Base-by-base conservation (phyloP, 2,888 invertebrate genomes). In the Megaustenia siamemsis region DNA sequence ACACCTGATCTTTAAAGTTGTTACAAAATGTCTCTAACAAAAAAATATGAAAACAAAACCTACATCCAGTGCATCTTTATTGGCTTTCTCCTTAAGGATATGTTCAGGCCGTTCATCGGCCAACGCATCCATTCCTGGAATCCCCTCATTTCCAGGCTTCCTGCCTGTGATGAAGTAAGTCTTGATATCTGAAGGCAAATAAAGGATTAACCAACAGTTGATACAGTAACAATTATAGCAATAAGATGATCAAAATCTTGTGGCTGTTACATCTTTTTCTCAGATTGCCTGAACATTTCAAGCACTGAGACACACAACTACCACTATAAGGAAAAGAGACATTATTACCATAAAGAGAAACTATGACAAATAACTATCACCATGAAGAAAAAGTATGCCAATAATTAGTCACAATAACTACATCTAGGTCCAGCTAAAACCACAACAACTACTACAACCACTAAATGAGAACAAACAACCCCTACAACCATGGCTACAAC, bases 81-180 rank as follows among this genome's bases (percentile, higher is more conserved):
- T 32, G 35, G 40, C 49, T 35, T 63, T 73, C 63, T 82, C 73
- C 40, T 53, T 66, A 45, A 40, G 83, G 6, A 83, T 12, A 21
- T 83, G 66, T 15, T 75, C 69, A 24, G 84, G 84, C n/a, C 84
- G 45, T 56, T 79, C 79, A 32, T 73, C 71, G 1, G 84, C 84
- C 45, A 79, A 45, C 24, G 69, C 38, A 45, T 79, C 79, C 79
- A 84, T 49, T 8, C 84, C 84, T 10, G 79, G 79, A 12, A 84
- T 84, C 4, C 84, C 84, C n/a, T 32, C 43, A 21, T 79, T 79
- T n/a, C 88, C 87, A 40, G 89, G 87, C 83, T 90, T 92, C 60
- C 87, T 86, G 3, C 90, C 91, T 24, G 87, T 83, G 85, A 92
- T 92, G 87, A 92, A 92, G 85, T 90, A 92, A 1, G 92, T 92